Conservation (phyloP, 2,113 vertebrate species). For the Rhinoptilus africanus region DNA sequence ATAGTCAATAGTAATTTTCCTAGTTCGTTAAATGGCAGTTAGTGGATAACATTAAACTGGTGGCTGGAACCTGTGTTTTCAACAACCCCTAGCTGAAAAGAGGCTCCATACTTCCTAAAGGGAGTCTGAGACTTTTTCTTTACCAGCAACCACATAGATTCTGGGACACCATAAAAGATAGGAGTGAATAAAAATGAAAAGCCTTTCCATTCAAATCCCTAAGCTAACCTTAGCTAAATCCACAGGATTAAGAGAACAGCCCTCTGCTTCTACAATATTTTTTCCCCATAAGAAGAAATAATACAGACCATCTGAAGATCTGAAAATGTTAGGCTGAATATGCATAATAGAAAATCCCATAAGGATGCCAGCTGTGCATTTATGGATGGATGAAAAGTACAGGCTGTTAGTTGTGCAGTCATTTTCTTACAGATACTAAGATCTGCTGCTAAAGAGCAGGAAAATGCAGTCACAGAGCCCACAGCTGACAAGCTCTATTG, state of each 20-base stretch:
- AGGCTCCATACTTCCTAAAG: background rate
- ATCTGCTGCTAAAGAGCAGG: background rate
- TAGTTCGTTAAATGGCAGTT: background rate
- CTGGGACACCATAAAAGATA: background rate
- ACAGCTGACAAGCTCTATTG: conserved; percentile 22
- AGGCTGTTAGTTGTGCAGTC: conserved; percentile 1
- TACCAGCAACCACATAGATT: background rate
- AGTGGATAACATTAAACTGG: background rate
- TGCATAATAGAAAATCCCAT: background rate
- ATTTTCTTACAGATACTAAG: conserved; percentile 26
- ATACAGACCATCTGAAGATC: background rate
- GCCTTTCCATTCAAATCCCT: background rate
- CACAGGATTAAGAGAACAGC: background rate
- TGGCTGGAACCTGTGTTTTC: background rate
- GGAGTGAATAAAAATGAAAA: background rate
- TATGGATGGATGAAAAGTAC: conserved; percentile 22
- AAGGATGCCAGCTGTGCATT: conserved; percentile 29
- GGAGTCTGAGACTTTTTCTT: background rate
- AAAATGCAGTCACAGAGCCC: background rate
- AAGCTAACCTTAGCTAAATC: background rate
- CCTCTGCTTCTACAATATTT: background rate
- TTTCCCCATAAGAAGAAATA: background rate
- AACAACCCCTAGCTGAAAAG: background rate
- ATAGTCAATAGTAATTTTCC: background rate
- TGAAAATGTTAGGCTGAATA: conserved; percentile 1